Evolutionary conservation across 2,797 vertebrate genomes (phyloP).

Genomic region (Microchirus variegatus): DNA sequence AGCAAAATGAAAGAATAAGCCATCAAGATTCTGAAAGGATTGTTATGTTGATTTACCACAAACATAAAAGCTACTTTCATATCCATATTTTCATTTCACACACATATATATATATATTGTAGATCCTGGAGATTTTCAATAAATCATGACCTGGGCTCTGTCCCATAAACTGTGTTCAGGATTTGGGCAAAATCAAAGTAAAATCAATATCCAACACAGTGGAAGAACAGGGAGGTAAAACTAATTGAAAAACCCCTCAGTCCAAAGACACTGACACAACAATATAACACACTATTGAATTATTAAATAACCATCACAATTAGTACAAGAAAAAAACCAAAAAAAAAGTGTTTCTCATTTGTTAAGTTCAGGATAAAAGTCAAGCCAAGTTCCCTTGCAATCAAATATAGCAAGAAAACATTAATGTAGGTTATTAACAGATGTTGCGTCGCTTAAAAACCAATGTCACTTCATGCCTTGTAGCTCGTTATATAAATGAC

Average conservation of each 20-base stretch:
- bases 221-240: not conserved
- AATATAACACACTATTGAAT: not conserved
- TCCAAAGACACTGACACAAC: not conserved
- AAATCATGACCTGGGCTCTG: not conserved
- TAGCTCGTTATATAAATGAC: no score
- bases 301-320: no score
- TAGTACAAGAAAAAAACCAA: no score
- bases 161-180: not conserved
- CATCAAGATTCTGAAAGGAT: slow-evolving; percentile 2
- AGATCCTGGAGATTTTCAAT: not conserved
- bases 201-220: not conserved
- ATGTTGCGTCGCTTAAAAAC: no score
- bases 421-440: no score
- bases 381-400: no score
- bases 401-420: no score
- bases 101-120: no score
- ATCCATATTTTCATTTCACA: not conserved
- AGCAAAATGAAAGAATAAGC: slow-evolving; percentile 16
- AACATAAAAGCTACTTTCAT: slow-evolving; percentile 1
- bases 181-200: slow-evolving; percentile 5
- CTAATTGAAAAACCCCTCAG: not conserved
- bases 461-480: no score
- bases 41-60: slow-evolving; percentile 16
- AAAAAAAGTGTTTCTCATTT: no score
- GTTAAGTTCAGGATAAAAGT: no score